A percentile compares a stretch with the other conserved stretches of the same genome.
phyloP scores from a whole-genome alignment of 2,888 invertebrate species.

The Mamestra brassicae region DNA sequence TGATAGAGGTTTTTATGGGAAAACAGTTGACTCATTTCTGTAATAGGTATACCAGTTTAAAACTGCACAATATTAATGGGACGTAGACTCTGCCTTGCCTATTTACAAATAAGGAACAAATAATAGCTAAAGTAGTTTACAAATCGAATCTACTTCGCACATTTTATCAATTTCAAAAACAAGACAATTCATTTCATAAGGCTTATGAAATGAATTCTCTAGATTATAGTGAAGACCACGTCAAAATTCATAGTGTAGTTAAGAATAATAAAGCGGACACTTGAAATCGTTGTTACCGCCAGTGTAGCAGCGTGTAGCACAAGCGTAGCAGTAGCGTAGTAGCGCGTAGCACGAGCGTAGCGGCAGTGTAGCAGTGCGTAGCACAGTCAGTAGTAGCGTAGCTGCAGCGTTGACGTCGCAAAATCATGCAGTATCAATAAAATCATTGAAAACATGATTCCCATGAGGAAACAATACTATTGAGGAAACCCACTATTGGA shows the following conservation, averaged over 20 bases:
- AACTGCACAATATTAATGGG: background rate
- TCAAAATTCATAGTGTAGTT: background rate
- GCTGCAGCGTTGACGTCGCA: background rate
- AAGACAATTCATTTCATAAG: too few relatives aligned
- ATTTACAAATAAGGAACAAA: constrained; percentile 5
- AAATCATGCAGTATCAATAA: background rate
- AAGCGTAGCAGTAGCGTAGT: constrained; percentile 1
- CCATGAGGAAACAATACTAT: background rate
- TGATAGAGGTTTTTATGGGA: constrained; percentile 15
- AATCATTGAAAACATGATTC: background rate
- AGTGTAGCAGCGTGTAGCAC: background rate
- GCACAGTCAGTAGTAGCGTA: background rate
- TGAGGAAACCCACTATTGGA: background rate
- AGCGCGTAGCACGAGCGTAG: background rate
- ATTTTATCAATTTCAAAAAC: background rate
- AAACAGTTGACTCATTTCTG: constrained; percentile 42
- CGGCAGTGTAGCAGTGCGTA: too few relatives aligned
- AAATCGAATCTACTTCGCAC: background rate
- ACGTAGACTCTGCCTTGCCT: background rate
- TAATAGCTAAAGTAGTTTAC: background rate
- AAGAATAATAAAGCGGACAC: too few relatives aligned
- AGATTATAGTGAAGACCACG: background rate
- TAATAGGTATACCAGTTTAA: constrained; percentile 18
- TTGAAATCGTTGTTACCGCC: background rate
- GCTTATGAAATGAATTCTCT: background rate